Conservation (phyloP, 1,140 invertebrate genomes). For the Diplogasteroides magnus region DNA sequence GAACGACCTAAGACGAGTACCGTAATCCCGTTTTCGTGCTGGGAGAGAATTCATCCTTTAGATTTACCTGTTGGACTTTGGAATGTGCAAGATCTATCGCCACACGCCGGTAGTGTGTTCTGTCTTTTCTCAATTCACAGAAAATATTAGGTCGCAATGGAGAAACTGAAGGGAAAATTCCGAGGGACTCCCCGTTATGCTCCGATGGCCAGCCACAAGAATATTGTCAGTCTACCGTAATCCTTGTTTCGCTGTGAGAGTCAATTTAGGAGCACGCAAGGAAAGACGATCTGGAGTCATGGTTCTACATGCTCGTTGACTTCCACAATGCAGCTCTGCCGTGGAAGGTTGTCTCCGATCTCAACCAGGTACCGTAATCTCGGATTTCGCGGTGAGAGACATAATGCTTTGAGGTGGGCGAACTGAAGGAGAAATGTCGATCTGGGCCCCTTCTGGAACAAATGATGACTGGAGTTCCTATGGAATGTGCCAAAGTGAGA, state of each 20-base stretch:
- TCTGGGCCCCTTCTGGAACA: slow-evolving; percentile 11
- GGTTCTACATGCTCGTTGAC: slow-evolving; percentile 33
- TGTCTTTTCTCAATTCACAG: background rate
- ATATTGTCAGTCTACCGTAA: slow-evolving; percentile 20
- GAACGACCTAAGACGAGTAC: slow-evolving; percentile 32
- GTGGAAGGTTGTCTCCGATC: slow-evolving; percentile 26
- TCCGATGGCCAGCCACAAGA: slow-evolving; percentile 21
- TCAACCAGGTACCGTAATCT: slow-evolving; percentile 23
- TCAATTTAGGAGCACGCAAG: background rate
- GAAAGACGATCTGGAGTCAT: background rate
- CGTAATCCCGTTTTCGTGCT: no score
- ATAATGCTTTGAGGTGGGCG: no score
- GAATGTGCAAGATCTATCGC: slow-evolving; percentile 32
- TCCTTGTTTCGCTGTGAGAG: slow-evolving; percentile 22
- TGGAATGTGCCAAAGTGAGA: no score
- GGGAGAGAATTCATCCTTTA: no score
- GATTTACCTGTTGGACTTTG: slow-evolving; percentile 42
- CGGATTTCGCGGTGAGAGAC: no score
- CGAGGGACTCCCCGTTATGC: slow-evolving; percentile 28
- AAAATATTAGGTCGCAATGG: background rate
- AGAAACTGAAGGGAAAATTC: slow-evolving; percentile 1
- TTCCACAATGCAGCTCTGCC: slow-evolving; percentile 30
- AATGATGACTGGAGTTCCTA: slow-evolving; percentile 17
- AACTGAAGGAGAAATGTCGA: no score
- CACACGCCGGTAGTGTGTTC: slow-evolving; percentile 26